Evolutionary conservation across 2,797 vertebrate genomes (phyloP), one percentile per base, ranked within the genome.

Genomic region (Pterois miles): DNA sequence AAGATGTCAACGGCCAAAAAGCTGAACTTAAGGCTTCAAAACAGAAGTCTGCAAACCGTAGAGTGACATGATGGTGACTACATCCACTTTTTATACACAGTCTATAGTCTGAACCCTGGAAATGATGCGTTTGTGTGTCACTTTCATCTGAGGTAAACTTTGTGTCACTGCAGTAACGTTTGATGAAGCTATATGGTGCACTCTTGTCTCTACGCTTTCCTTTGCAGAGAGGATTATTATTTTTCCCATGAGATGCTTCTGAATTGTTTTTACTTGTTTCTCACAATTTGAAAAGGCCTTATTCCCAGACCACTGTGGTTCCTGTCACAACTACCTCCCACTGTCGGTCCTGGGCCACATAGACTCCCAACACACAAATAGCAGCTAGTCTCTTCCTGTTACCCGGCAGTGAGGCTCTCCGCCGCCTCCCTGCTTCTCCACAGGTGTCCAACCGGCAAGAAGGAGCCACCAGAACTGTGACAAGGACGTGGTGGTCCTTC

Each of bases 401-500:
- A 56, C 14, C 5, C 25, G 0, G 10, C 43, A 71, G 46, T 16
- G 9, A 74, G 40, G n/a, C 34, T 64, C 64, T 38, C 56, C 53
- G 48, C 13, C 73, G 16, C 43, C 56, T 53, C 60, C 20, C 14
- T 53, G 48, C 38, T 36, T 53, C 40, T 80, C 60, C 58, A 43
- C 40, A 62, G 57, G 68, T 5, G 1, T 27, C 43, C 69, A 57
- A 62, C 60, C 33, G 58, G 66, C 50, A 53, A 59, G 38, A 33
- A 56, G 72, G 38, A 56, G 66, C 52, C 68, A 59, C 53, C 20
- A 34, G 31, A 65, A 66, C 56, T 57, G 63, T 22, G 68, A 71
- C 27, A 57, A 80, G 58, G 68, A 77, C 63, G 58, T 10, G 23
- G 31, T 72, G 16, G 40, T 43, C 63, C 34, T 67, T 82, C 43